Base-by-base conservation (phyloP, 2,113 vertebrate species). In the Hippocampus zosterae region DNA sequence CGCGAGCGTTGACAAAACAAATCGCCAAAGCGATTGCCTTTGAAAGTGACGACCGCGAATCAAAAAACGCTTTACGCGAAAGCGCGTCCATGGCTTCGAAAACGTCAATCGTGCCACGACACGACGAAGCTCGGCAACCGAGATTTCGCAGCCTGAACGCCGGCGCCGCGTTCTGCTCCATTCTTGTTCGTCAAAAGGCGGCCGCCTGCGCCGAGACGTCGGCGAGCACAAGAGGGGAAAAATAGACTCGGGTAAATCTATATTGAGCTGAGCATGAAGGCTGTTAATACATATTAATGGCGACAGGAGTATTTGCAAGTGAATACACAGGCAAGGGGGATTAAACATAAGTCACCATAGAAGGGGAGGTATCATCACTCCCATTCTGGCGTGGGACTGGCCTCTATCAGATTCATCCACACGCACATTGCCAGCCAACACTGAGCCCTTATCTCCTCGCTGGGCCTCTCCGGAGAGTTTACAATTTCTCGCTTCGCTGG, bases 401-500 rank as follows among this genome's bases (percentile, higher is more conserved):
- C 90, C 90, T 93, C 92, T 93, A 96, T 96, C 95, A 95, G 95
- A 97, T 97, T 92, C 94, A 93, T 92, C 94, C 93, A 88, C 90
- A 92, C 95, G 95, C 94, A 93, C 91, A 94, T 94, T 94, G 95
- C 89, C 74, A 85, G 91, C 94, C 96, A 96, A 98, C 96, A 96
- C 89, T 94, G 92, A 95, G 95, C 94, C 93, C 95, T 97, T 98
- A 98, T 97, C 95, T 97, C 93, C 93, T 92, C 91, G 89, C 94
- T 95, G 87, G 94, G 92, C 93, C 95, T 95, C 94, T 93, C 86
- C 93, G 92, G 93, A 94, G 94, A 96, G 95, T 98, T 98, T 96
- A 98, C 96, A 98, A 99, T 99, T 99, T 99, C 95, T 95, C 95
- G 96, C 95, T 94, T 98, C 97, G 94, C 82, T 96, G 96, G 95